Conservation (phyloP, 2,888 invertebrate genomes). For the Callosobruchus maculatus region DNA sequence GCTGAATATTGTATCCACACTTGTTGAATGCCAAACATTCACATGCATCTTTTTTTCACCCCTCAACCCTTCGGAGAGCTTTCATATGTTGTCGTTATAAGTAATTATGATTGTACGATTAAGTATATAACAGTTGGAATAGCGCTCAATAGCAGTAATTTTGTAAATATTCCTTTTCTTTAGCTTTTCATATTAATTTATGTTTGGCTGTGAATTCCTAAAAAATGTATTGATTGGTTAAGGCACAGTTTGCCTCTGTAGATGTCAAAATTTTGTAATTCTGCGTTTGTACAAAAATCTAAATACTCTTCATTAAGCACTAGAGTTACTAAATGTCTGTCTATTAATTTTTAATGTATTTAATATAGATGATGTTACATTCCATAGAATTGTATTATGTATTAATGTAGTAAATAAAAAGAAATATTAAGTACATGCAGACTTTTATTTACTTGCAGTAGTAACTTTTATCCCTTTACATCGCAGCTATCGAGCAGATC, state of each 20-base stretch:
- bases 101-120: not conserved
- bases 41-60: not conserved
- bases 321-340: slow-evolving; percentile 8
- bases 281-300: slow-evolving; percentile 10
- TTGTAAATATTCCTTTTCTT: not conserved
- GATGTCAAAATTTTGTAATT: slow-evolving; percentile 2
- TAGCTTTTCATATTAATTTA: slow-evolving; percentile 25
- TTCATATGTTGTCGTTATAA: not conserved
- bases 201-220: slow-evolving; percentile 41
- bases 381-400: slow-evolving; percentile 17
- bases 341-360: slow-evolving; percentile 3
- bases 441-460: no score
- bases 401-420: slow-evolving; percentile 14
- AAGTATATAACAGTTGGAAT: not conserved
- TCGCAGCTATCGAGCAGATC: no score
- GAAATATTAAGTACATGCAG: not conserved
- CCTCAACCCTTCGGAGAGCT: not conserved
- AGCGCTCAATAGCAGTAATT: not conserved
- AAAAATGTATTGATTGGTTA: slow-evolving; percentile 16
- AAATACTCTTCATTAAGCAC: slow-evolving; percentile 3
- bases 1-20: not conserved
- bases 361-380: slow-evolving; percentile 14
- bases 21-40: not conserved
- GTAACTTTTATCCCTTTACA: no score
- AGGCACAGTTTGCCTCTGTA: not conserved